Evolutionary conservation across 2,797 vertebrate species (phyloP).

Genomic region (Atherinosoma microstoma): DNA sequence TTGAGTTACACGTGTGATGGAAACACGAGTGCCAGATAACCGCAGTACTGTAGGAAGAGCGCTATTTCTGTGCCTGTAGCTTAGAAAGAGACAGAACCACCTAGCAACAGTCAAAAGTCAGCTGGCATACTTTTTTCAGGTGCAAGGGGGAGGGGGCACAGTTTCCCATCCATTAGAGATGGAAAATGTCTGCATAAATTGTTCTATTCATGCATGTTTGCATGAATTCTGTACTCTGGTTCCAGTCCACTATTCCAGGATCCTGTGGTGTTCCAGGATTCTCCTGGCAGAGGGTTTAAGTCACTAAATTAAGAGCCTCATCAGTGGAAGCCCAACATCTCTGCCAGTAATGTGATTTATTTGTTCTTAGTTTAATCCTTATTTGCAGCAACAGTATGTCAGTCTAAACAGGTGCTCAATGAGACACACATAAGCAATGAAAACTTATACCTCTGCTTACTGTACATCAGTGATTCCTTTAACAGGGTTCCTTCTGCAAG

Average conservation of each 20-base stretch:
- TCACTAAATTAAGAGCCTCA: conserved; percentile 58
- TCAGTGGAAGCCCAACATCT: conserved; percentile 42
- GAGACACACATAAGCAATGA: background rate
- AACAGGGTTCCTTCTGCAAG: background rate
- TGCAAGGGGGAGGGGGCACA: background rate
- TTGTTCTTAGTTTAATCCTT: conserved; percentile 28
- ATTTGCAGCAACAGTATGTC: conserved; percentile 29
- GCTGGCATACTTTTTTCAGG: conserved; percentile 13
- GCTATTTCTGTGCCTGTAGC: conserved; percentile 72
- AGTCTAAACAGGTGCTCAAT: conserved; percentile 20
- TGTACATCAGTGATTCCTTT: background rate
- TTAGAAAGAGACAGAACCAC: conserved; percentile 63
- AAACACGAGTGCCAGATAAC: conserved; percentile 66
- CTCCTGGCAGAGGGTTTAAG: conserved; percentile 35
- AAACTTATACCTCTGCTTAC: too few relatives aligned
- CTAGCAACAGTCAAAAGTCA: conserved; percentile 66
- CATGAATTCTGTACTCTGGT: conserved; percentile 55
- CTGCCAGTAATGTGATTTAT: conserved; percentile 53
- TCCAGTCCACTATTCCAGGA: conserved; percentile 56
- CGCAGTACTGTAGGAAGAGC: conserved; percentile 28
- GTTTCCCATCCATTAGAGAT: conserved; percentile 61
- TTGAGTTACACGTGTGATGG: conserved; percentile 73
- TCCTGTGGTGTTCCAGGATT: conserved; percentile 53
- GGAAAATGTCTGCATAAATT: conserved; percentile 69
- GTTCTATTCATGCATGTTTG: conserved; percentile 70